phyloP scores from a whole-genome alignment of 2,888 invertebrate genomes.

The Hypsopygia costalis region DNA sequence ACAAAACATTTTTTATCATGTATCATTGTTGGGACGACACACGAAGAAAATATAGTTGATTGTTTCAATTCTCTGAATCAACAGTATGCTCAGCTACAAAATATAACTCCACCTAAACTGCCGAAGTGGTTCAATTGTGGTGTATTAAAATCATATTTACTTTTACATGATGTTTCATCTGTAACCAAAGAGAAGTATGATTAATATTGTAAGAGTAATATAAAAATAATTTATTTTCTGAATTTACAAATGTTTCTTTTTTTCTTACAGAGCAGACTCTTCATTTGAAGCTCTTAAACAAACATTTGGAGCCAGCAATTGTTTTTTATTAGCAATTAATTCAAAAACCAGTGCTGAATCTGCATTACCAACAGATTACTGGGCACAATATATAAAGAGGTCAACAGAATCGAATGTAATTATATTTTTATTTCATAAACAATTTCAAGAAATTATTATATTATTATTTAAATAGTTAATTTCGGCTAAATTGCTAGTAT shows the following conservation, averaged over 20 bases:
- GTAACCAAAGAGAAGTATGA: constrained; percentile 88
- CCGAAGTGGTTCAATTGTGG: constrained; percentile 91
- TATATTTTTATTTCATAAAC: constrained; percentile 13
- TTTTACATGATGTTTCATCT: constrained; percentile 90
- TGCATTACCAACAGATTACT: constrained; percentile 87
- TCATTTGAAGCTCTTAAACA: constrained; percentile 92
- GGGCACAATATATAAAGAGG: constrained; percentile 88
- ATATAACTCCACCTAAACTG: constrained; percentile 86
- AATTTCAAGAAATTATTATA: no score
- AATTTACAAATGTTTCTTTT: constrained; percentile 1
- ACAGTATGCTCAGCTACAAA: constrained; percentile 89
- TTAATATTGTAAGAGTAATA: neutral
- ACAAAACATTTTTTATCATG: constrained; percentile 93
- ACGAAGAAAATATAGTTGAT: constrained; percentile 89
- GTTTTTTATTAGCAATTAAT: constrained; percentile 95
- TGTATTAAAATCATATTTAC: constrained; percentile 92
- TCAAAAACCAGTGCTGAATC: constrained; percentile 83
- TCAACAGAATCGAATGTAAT: constrained; percentile 74
- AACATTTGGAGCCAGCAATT: constrained; percentile 91
- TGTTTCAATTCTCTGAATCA: constrained; percentile 90
- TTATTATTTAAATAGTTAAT: no score
- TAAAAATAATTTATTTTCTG: constrained; percentile 2
- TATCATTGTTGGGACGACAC: constrained; percentile 86
- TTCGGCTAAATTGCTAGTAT: no score
- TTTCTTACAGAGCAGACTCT: constrained; percentile 86